Conservation (phyloP, 2,113 vertebrate species). For the Holacanthus passer region DNA sequence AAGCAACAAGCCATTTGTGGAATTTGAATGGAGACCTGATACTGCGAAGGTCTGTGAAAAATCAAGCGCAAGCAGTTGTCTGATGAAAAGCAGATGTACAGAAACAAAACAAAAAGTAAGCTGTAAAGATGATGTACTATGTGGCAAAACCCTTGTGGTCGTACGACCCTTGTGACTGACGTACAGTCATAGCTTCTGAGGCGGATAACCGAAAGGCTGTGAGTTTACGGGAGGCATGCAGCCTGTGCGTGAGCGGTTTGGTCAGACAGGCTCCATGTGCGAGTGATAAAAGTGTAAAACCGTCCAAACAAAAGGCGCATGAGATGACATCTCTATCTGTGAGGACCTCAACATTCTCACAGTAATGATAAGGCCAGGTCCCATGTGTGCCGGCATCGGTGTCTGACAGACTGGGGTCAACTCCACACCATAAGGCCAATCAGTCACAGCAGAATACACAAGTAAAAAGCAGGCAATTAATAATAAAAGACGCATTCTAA, state of each 20-base stretch:
- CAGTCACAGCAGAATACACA: slow-evolving; percentile 14
- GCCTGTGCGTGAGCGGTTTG: slow-evolving; percentile 45
- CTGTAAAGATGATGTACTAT: slow-evolving; percentile 66
- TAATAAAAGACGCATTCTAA: background rate
- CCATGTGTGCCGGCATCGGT: slow-evolving; percentile 40
- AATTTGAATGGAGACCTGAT: slow-evolving; percentile 61
- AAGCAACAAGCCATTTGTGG: slow-evolving; percentile 49
- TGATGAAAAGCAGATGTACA: slow-evolving; percentile 72
- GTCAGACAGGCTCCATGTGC: slow-evolving; percentile 57
- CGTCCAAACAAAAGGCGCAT: slow-evolving; percentile 66
- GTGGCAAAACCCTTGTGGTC: slow-evolving; percentile 52
- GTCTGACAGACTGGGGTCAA: slow-evolving; percentile 48
- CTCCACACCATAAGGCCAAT: background rate
- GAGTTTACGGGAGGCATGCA: slow-evolving; percentile 30
- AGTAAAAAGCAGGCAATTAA: background rate
- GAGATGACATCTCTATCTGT: slow-evolving; percentile 68
- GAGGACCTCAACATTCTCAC: slow-evolving; percentile 55
- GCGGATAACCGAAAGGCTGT: slow-evolving; percentile 35
- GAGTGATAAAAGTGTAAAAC: slow-evolving; percentile 74
- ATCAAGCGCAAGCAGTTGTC: slow-evolving; percentile 49
- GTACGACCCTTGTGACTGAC: slow-evolving; percentile 47
- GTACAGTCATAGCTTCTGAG: slow-evolving; percentile 41
- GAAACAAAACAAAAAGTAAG: slow-evolving; percentile 58
- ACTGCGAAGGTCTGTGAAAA: slow-evolving; percentile 48
- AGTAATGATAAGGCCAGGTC: slow-evolving; percentile 62